Percentiles rank a stretch among this genome's conserved stretches.
Conservation (phyloP, 2,888 invertebrate species). For the Helleia helle region DNA sequence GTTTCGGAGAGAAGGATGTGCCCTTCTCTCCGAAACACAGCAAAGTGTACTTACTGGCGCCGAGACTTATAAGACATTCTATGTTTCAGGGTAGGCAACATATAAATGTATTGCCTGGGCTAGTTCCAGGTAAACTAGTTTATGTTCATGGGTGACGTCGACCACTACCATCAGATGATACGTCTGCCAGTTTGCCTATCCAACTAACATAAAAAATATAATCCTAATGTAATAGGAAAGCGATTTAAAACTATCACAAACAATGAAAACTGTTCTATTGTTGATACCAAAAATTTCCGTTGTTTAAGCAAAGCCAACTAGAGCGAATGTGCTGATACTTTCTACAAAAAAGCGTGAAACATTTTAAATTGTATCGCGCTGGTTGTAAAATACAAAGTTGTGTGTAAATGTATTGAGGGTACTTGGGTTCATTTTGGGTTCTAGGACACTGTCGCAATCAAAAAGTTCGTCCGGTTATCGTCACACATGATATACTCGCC, state of each 20-base stretch:
- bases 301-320: conserved; percentile 12
- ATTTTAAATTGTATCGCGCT: conserved; percentile 28
- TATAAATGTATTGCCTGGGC: too few species aligned
- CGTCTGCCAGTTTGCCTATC: too few species aligned
- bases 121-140: too few species aligned
- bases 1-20: too few species aligned
- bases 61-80: too few species aligned
- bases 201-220: too few species aligned
- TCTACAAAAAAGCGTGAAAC: not conserved
- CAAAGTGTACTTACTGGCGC: too few species aligned
- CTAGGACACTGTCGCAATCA: conserved; percentile 62
- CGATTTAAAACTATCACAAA: conserved; percentile 4
- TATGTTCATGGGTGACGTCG: too few species aligned
- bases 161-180: too few species aligned
- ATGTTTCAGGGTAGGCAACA: too few species aligned
- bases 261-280: conserved; percentile 13
- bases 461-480: conserved; percentile 33
- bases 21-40: too few species aligned
- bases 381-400: not conserved
- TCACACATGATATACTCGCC: conserved; percentile 33
- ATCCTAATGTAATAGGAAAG: too few species aligned
- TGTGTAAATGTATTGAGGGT: conserved; percentile 41
- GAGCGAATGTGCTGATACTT: conserved; percentile 11
- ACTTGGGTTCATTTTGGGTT: conserved; percentile 59
- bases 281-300: conserved; percentile 10